Conservation (phyloP, 2,888 invertebrate genomes). For the Oligia fasciuncula region DNA sequence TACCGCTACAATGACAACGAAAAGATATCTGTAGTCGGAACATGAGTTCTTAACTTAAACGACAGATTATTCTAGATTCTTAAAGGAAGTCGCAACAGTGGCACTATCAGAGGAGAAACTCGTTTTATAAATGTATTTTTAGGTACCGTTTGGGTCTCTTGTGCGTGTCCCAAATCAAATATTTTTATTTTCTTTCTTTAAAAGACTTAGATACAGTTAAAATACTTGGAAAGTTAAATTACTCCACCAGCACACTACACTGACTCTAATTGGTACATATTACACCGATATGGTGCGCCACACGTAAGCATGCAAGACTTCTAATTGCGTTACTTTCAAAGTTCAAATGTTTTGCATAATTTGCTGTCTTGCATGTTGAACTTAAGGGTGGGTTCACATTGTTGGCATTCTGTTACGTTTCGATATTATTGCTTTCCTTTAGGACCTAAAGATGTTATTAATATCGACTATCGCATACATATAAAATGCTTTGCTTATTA, state of each 20-base stretch:
- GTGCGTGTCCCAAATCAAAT: neutral
- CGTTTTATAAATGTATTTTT: neutral
- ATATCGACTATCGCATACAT: too few species aligned
- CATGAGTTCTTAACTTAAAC: too few species aligned
- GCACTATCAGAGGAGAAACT: neutral
- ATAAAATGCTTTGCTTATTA: too few species aligned
- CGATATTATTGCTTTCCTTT: neutral
- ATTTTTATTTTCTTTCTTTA: neutral
- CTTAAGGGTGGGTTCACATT: constrained; percentile 9
- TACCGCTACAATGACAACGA: neutral
- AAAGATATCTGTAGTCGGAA: neutral
- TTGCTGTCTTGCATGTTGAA: constrained; percentile 48
- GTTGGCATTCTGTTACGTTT: neutral
- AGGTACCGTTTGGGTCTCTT: too few species aligned
- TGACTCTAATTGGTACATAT: constrained; percentile 38
- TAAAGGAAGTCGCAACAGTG: neutral
- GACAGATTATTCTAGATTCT: neutral
- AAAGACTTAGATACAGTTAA: neutral
- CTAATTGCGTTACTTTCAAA: constrained; percentile 49
- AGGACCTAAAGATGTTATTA: too few species aligned
- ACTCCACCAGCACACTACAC: constrained; percentile 6
- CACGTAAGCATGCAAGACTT: constrained; percentile 46
- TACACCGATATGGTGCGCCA: constrained; percentile 28
- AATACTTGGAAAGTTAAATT: neutral
- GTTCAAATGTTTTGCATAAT: constrained; percentile 53